phyloP scores from a whole-genome alignment of 1,140 invertebrate species.

The Hyles euphorbiae region DNA sequence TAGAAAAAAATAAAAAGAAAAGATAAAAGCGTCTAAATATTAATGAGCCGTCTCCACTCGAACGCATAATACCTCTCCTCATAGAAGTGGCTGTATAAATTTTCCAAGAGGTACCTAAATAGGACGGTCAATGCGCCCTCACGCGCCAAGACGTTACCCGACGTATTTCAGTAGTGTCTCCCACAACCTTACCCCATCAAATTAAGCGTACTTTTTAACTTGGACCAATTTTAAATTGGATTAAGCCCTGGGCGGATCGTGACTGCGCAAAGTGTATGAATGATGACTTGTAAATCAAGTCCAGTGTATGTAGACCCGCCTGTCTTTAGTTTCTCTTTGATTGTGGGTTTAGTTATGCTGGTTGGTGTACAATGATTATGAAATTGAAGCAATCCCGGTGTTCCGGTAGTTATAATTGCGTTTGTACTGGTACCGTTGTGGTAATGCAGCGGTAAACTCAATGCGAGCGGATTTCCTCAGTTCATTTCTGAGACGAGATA shows the following conservation, averaged over 20 bases:
- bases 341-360: conserved; percentile 7
- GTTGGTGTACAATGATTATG: conserved; percentile 50
- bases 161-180: conserved; percentile 38
- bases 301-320: conserved; percentile 17
- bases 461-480: conserved; percentile 58
- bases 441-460: conserved; percentile 42
- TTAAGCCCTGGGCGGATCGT: conserved; percentile 59
- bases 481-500: conserved; percentile 47
- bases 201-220: conserved; percentile 50
- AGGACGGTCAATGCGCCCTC: conserved; percentile 59
- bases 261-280: conserved; percentile 64
- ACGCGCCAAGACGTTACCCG: conserved; percentile 46
- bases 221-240: conserved; percentile 67
- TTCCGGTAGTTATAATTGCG: conserved; percentile 53
- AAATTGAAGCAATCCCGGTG: conserved; percentile 60
- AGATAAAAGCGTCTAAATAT: too few species aligned
- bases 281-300: conserved; percentile 43
- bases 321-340: conserved; percentile 15
- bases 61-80: too few species aligned
- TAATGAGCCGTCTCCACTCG: too few species aligned
- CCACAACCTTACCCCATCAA: conserved; percentile 24
- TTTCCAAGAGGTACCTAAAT: conserved; percentile 36
- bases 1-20: too few species aligned
- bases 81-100: not conserved
- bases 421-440: conserved; percentile 40